Base-by-base conservation (phyloP, 64 coral and sea anemone genomes). In the Stichodactyla helianthus region DNA sequence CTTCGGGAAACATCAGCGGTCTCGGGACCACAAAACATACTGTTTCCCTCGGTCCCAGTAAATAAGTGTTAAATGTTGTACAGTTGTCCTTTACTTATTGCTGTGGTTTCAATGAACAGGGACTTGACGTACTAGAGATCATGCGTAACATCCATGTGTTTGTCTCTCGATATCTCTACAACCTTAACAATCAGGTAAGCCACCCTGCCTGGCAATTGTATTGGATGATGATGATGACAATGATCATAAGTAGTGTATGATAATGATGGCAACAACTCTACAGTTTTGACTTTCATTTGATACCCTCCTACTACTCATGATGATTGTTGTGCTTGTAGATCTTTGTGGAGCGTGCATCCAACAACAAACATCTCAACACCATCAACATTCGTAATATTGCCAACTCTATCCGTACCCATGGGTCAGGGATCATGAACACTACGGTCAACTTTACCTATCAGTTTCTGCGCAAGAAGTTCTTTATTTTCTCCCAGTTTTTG, bases 101-200 rank as follows among this genome's bases (percentile, higher is more conserved):
- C 25, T 55, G 56, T n/a, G 5, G 22, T 77, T 26, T 23, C 58
- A 15, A 5, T 60, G 7, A 35, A 27, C 52, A 99, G 97, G 97
- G 97, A 20, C 83, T 99, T 15, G 97, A 99, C 85, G 97, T 99
- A 14, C 79, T 99, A 55, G 97, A 99, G 67, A 99, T 99, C 10
- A 99, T 99, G 97, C 84, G 97, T 11, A 99, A 99, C 67, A 99
- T 99, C 58, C 97, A 99, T 53, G 93, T 99, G 53, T 99, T 99
- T 51, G 93, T 99, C 5, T 99, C 97, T 7, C 90, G 97, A 6
- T 99, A 99, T 77, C 65, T 99, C 78, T 99, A 99, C 85, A 99
- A 99, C 64, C 88, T 99, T 53, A 99, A 99, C 82, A 99, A 99
- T 82, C 97, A 99, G 93, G 97, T 93, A 60, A 88, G 95, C 67